phyloP scores from a whole-genome alignment of 1,140 invertebrate species.

The Rhagoletis zephyria region DNA sequence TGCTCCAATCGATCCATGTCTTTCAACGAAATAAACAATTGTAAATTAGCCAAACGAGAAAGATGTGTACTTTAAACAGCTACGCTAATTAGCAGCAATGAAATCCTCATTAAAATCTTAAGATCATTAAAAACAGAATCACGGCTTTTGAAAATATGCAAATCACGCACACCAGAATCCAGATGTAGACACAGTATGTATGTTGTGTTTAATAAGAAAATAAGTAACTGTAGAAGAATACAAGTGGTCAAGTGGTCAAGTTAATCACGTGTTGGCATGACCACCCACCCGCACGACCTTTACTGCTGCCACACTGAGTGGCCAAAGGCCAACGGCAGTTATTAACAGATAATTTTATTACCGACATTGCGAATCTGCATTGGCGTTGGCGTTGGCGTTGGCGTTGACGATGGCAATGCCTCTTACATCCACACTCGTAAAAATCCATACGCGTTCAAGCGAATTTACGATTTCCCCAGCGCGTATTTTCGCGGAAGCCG shows the following conservation, averaged over 20 bases:
- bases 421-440: not conserved
- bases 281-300: not conserved
- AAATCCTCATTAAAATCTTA: slow-evolving; percentile 17
- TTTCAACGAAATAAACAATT: too few species aligned
- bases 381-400: not conserved
- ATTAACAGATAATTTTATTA: slow-evolving; percentile 51
- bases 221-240: slow-evolving; percentile 31
- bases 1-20: too few species aligned
- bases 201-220: not conserved
- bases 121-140: slow-evolving; percentile 22
- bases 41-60: too few species aligned
- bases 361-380: not conserved
- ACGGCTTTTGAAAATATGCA: slow-evolving; percentile 34
- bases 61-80: too few species aligned
- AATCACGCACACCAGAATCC: not conserved
- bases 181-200: not conserved
- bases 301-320: not conserved
- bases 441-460: slow-evolving; percentile 20
- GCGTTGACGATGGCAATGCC: not conserved
- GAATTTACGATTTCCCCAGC: slow-evolving; percentile 10
- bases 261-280: slow-evolving; percentile 4
- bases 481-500: not conserved
- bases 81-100: too few species aligned
- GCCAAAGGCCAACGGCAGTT: slow-evolving; percentile 46
- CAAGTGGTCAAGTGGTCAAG: not conserved